Base-by-base conservation (phyloP, 2,888 invertebrate species). In the Scaptomyza polygonia region DNA sequence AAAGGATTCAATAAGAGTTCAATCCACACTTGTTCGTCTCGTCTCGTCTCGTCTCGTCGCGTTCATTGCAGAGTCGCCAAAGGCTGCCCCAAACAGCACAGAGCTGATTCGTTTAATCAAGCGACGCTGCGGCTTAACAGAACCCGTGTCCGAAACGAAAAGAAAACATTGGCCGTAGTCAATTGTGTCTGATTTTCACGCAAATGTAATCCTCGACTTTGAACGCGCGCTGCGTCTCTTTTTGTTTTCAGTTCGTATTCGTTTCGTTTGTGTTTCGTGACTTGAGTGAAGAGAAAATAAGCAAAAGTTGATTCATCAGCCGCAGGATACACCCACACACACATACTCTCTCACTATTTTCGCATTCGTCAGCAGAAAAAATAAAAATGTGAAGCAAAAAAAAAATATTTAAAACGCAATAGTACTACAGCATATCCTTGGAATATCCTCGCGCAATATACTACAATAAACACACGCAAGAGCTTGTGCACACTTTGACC, bases 251-350 rank as follows among this genome's bases (percentile, higher is more conserved):
- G 42, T 42, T 48, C 67, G 63, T 64, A 61, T 76, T 39, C 39
- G 39, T 16, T 79, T 73, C 71, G 88, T 78, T 85, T 85, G 88
- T 72, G 83, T 82, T 83, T 85, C 82, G 82, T 83, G 88, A 83
- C 82, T 83, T 87, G 86, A 87, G 88, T 79, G 67, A 79, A 75
- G 86, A n/a, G n/a, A n/a, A n/a, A n/a, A n/a, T n/a, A n/a, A n/a
- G 79, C 86, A 86, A 79, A 83, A 87, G 82, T 83, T 85, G 88
- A 76, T 87, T 87, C 88, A 83, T 87, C 88, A 87, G 88, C 82
- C 88, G 71, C 86, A 81, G 86, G 88, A 72, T 69, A 82, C 67
- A 61, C 52, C 36, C 63, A 52, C 52, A 56, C 45, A 64, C 30
- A 40, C 34, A 36, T 27, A 52, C n/a, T 47, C n/a, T 43, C 34